These are phyloP conservation scores for Sciaenops ocellatus DNA, from an alignment of 2,797 vertebrate genomes.

Conservation along the genomic window DNA sequence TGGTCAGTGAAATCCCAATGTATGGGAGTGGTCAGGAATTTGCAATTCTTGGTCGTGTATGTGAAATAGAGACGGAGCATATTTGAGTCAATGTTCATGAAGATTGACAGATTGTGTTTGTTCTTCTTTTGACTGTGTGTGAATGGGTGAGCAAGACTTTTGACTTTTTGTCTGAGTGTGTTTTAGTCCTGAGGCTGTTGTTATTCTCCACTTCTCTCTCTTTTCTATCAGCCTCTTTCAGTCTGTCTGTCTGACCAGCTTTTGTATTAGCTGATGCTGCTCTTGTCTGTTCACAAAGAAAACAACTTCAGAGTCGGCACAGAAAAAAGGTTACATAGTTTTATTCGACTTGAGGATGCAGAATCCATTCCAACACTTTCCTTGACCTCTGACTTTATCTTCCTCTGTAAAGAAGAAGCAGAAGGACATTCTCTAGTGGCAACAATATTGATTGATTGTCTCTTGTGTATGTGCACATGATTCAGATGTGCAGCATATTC, in stretches of 20 bases:
- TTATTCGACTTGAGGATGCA: neutral
- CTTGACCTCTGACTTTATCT: slow-evolving; percentile 14
- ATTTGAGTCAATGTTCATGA: slow-evolving; percentile 29
- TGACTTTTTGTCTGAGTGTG: slow-evolving; percentile 4
- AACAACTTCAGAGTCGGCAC: slow-evolving; percentile 18
- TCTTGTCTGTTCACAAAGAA: slow-evolving; percentile 25
- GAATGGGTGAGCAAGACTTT: neutral
- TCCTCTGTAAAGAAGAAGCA: neutral
- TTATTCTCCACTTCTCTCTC: slow-evolving; percentile 7
- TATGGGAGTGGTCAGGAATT: slow-evolving; percentile 73
- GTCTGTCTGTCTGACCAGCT: slow-evolving; percentile 2
- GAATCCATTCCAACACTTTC: neutral
- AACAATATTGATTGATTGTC: neutral
- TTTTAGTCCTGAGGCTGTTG: slow-evolving; percentile 34
- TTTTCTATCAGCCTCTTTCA: slow-evolving; percentile 10
- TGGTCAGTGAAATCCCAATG: slow-evolving; percentile 69
- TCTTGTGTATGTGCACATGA: neutral
- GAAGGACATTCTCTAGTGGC: neutral
- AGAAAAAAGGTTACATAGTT: slow-evolving; percentile 1
- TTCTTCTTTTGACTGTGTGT: neutral
- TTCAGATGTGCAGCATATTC: neutral
- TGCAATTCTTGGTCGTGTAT: slow-evolving; percentile 32
- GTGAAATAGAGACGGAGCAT: slow-evolving; percentile 21
- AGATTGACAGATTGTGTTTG: slow-evolving; percentile 2
- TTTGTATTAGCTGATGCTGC: slow-evolving; percentile 22